These are phyloP conservation scores for Stegodyphus dumicola DNA, from an alignment of 1,140 invertebrate genomes.

Conservation along the genomic window DNA sequence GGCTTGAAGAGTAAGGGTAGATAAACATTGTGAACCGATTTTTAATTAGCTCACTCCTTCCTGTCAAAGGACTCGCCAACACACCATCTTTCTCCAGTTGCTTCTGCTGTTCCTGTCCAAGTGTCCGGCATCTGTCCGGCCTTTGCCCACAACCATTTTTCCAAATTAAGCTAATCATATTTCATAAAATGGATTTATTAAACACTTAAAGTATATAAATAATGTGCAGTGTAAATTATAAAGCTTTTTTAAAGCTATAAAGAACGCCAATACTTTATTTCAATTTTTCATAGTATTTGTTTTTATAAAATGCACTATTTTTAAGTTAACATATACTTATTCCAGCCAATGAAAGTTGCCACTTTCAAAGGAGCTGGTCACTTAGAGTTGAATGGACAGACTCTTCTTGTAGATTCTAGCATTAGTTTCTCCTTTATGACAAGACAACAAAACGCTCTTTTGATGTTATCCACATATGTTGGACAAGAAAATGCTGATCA, in stretches of 20 bases:
- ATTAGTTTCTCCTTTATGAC: constrained; percentile 85
- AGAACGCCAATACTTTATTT: no score
- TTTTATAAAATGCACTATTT: background rate
- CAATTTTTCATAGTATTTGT: background rate
- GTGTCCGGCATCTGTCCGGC: no score
- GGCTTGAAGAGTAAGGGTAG: no score
- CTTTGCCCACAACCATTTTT: no score
- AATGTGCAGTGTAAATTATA: no score
- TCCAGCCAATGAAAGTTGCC: constrained; percentile 74
- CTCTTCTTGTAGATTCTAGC: constrained; percentile 74
- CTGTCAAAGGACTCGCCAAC: no score
- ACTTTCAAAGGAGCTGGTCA: constrained; percentile 84
- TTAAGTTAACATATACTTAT: constrained; percentile 30
- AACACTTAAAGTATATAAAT: background rate
- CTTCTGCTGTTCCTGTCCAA: no score
- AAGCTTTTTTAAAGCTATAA: no score
- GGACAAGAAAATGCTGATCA: constrained; percentile 1
- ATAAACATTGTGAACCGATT: no score
- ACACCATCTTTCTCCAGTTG: no score
- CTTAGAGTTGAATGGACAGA: constrained; percentile 78
- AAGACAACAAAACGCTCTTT: constrained; percentile 75
- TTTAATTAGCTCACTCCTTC: no score
- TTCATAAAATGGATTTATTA: background rate
- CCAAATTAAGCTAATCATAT: no score
- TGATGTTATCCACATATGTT: constrained; percentile 74